A percentile compares a stretch with the other conserved stretches of the same genome.
Conservation (phyloP, 2,888 invertebrate genomes). For the Thysanoteuthis rhombus region DNA sequence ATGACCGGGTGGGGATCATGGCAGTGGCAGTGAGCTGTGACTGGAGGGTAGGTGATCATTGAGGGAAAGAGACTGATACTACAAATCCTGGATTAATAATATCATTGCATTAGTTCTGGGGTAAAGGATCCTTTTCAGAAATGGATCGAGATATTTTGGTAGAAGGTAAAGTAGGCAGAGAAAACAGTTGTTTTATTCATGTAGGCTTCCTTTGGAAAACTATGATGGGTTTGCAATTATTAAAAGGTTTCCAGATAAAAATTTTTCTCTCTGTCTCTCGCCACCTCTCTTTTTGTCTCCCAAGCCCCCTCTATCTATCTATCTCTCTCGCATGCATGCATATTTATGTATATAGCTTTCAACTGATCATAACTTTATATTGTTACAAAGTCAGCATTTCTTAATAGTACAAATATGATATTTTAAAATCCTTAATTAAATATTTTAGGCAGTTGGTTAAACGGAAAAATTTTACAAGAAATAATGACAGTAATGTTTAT, state of each 20-base stretch:
- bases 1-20: not conserved
- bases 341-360: not conserved
- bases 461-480: too few species aligned
- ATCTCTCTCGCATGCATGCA: not conserved
- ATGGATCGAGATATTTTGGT: not conserved
- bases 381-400: too few species aligned
- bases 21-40: not conserved
- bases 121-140: not conserved
- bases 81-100: not conserved
- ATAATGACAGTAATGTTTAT: too few species aligned
- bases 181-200: not conserved
- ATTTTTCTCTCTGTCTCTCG: too few species aligned
- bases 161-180: not conserved
- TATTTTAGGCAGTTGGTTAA: too few species aligned
- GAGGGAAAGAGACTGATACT: not conserved
- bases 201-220: not conserved
- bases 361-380: not conserved
- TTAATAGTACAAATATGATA: too few species aligned
- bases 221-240: not conserved
- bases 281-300: too few species aligned
- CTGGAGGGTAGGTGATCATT: not conserved
- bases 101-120: not conserved
- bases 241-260: not conserved
- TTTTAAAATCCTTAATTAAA: too few species aligned
- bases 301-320: too few species aligned